A percentile compares a stretch with the other conserved stretches of the same genome.
phyloP scores from a whole-genome alignment of 1,140 invertebrate genomes.

The Drosophila tristis region DNA sequence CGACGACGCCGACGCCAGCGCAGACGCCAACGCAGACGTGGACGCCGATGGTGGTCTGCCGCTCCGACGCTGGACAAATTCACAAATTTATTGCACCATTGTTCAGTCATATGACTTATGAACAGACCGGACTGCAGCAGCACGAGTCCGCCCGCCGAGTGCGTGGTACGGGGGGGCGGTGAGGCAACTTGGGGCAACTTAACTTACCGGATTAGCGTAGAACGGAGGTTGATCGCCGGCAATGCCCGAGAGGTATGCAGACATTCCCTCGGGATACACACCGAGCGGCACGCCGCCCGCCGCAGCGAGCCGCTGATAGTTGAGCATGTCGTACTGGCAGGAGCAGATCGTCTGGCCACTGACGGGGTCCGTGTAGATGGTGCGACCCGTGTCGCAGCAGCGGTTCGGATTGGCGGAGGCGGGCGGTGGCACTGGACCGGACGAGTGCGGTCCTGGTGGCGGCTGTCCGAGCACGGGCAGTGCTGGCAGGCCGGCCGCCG shows the following conservation, averaged over 20 bases:
- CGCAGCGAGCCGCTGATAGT: slow-evolving; percentile 91
- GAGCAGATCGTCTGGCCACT: slow-evolving; percentile 97
- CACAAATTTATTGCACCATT: slow-evolving; percentile 82
- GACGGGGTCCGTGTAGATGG: slow-evolving; percentile 95
- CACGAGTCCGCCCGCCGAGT: too few species aligned
- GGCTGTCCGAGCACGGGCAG: slow-evolving; percentile 55
- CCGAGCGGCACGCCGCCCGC: slow-evolving; percentile 88
- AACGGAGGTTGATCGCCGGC: slow-evolving; percentile 92
- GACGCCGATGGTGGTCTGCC: slow-evolving; percentile 63
- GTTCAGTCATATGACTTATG: slow-evolving; percentile 73
- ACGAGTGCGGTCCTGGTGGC: slow-evolving; percentile 55
- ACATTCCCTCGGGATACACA: slow-evolving; percentile 89
- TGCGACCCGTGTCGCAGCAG: slow-evolving; percentile 96
- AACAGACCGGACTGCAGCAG: slow-evolving; percentile 38
- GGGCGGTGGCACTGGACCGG: slow-evolving; percentile 64
- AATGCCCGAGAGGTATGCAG: slow-evolving; percentile 92
- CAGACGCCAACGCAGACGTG: slow-evolving; percentile 13
- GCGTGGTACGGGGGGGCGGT: too few species aligned
- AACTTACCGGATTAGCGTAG: slow-evolving; percentile 92
- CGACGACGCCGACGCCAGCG: not conserved
- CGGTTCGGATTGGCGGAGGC: slow-evolving; percentile 84
- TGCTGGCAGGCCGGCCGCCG: slow-evolving; percentile 83
- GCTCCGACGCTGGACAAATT: slow-evolving; percentile 72
- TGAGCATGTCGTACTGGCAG: slow-evolving; percentile 93
- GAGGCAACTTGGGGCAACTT: not conserved